A percentile compares a stretch with the other conserved stretches of the same genome.
These are phyloP conservation scores for Junonia oenone DNA, from an alignment of 2,888 invertebrate species.

Conservation along the genomic window DNA sequence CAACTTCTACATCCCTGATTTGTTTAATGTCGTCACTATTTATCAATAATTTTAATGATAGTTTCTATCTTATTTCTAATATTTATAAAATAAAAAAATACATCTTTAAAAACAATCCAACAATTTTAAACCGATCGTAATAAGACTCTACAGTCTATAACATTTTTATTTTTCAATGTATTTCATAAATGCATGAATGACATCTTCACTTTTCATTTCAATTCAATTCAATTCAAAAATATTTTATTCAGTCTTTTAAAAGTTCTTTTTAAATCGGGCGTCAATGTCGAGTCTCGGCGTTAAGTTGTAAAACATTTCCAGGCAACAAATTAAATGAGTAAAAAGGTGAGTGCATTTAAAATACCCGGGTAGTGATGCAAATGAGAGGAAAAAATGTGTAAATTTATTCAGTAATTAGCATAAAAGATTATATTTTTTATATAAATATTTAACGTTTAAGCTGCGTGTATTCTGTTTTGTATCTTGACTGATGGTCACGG, in stretches of 20 bases:
- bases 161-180: not conserved
- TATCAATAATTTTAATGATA: too few species aligned
- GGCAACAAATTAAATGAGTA: conserved; percentile 1
- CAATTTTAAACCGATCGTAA: too few species aligned
- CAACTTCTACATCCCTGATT: too few species aligned
- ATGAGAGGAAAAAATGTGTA: conserved; percentile 13
- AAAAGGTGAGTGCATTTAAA: conserved; percentile 13
- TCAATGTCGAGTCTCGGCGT: not conserved
- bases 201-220: not conserved
- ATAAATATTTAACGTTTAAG: not conserved
- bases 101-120: too few species aligned
- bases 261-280: not conserved
- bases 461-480: not conserved
- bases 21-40: too few species aligned
- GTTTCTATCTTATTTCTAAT: too few species aligned
- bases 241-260: not conserved
- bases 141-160: too few species aligned
- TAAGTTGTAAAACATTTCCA: not conserved
- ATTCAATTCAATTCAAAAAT: not conserved
- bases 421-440: not conserved
- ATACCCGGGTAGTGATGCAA: conserved; percentile 15
- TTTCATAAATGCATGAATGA: not conserved
- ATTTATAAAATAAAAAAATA: too few species aligned
- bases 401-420: conserved; percentile 8
- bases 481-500: not conserved